Percentiles rank a stretch among this genome's conserved stretches.
These are phyloP conservation scores for Parambassis ranga DNA, from an alignment of 2,797 vertebrate genomes.

Conservation along the genomic window DNA sequence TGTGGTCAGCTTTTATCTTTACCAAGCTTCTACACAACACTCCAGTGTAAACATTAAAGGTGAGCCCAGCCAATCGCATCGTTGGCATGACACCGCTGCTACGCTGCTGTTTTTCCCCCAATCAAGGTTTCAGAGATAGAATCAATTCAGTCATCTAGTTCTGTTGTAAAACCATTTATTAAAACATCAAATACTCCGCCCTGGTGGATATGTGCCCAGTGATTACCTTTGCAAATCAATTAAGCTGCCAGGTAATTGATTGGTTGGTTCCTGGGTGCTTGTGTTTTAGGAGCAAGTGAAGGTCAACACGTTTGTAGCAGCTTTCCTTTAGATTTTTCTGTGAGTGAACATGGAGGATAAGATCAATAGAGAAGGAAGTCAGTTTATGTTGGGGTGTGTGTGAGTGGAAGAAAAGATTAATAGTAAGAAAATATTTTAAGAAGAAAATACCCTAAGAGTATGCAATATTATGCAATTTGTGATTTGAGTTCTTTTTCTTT, in stretches of 20 bases:
- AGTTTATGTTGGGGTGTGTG: constrained; percentile 33
- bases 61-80: constrained; percentile 26
- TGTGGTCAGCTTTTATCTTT: constrained; percentile 44
- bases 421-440: background rate
- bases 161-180: constrained; percentile 72
- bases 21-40: constrained; percentile 16
- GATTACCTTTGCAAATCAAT: constrained; percentile 76
- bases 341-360: constrained; percentile 31
- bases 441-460: background rate
- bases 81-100: constrained; percentile 10
- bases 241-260: constrained; percentile 67
- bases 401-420: constrained; percentile 14
- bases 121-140: constrained; percentile 57
- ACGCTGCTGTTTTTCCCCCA: constrained; percentile 44
- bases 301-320: constrained; percentile 45
- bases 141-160: constrained; percentile 58
- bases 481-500: too few species aligned
- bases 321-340: constrained; percentile 33
- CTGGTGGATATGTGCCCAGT: constrained; percentile 57
- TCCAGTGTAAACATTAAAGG: constrained; percentile 33
- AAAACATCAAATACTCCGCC: constrained; percentile 68
- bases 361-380: constrained; percentile 57
- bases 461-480: background rate
- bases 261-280: constrained; percentile 46
- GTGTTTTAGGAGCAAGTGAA: constrained; percentile 52